Evolutionary conservation across 2,113 vertebrate genomes (phyloP), one percentile per base, ranked within the genome.

Genomic region (Emydura subglobosa): DNA sequence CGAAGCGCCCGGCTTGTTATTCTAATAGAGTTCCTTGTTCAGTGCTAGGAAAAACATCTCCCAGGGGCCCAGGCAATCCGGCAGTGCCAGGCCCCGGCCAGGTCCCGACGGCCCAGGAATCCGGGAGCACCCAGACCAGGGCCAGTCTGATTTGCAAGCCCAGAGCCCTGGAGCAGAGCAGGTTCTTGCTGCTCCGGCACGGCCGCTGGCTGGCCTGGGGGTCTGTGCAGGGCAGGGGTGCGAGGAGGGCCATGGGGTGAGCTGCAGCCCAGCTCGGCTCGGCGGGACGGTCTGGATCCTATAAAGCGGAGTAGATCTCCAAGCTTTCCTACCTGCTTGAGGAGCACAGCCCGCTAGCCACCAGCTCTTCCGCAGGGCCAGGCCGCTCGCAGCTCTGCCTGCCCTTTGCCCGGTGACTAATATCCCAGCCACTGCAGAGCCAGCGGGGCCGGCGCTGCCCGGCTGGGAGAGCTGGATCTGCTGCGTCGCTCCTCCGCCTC

Each of bases 371-470:
- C 42, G 83, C 29, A 44, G 31, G 27, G 72, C 29, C 8, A 24
- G 78, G 54, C 72, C 79, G 50, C 39, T 39, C 42, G 16, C 39
- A 29, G 74, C 34, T 39, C 72, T 44, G 92, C 50, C 87, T 93
- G 96, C 92, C 91, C 95, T 96, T 96, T 96, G 89, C 91, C 87
- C 14, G 34, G 72, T 11, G 65, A 14, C 96, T 96, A 90, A 97
- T 87, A 96, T 92, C 98, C 97, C 97, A 25, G 24, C 59, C 74
- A 82, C 79, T 78, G 68, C 42, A 83, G 98, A 98, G 96, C 90
- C 68, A 21, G 34, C 29, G 14, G 82, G 54, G 74, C 61, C 34
- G 34, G 31, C 57, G 79, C 12, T 25, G 53, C 21, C 10, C 5
- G 10, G 50, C 34, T 42, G 29, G 57, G 57, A 59, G 27, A 29